These are phyloP conservation scores for Notechis scutatus DNA, from an alignment of 2,113 vertebrate genomes.

Conservation along the genomic window DNA sequence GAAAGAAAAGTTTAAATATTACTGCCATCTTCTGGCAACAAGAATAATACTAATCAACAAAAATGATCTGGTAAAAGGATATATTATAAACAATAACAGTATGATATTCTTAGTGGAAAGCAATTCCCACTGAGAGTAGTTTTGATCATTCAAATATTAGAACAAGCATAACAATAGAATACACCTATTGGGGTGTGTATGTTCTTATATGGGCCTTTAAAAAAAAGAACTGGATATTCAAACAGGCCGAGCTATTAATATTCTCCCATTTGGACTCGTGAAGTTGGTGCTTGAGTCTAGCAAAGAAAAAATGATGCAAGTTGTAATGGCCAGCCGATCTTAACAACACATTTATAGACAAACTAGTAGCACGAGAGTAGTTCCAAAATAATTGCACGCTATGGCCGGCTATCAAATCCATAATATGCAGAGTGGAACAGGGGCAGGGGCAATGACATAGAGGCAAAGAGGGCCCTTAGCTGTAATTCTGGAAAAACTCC, in stretches of 20 bases:
- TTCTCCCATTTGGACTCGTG: background rate
- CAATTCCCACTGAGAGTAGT: background rate
- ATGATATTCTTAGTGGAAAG: background rate
- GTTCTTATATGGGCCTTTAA: background rate
- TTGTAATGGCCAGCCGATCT: background rate
- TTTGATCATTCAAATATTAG: background rate
- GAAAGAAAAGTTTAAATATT: background rate
- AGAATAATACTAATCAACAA: background rate
- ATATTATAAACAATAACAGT: background rate
- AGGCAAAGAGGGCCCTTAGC: background rate
- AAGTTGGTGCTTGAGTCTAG: background rate
- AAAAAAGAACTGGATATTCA: background rate
- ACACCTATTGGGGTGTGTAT: background rate
- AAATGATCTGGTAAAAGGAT: background rate
- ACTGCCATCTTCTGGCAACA: conserved; percentile 14
- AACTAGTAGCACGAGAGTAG: background rate
- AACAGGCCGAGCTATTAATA: background rate
- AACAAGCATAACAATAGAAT: background rate
- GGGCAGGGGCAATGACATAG: background rate
- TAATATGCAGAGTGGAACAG: background rate
- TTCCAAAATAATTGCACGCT: background rate
- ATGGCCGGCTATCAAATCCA: background rate
- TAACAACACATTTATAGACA: background rate
- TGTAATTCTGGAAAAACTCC: background rate
- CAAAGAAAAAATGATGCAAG: background rate